Percentiles rank a stretch among this genome's conserved stretches.
Evolutionary conservation across 2,888 invertebrate genomes (phyloP).

Genomic region (Pyrrhosoma nymphula): DNA sequence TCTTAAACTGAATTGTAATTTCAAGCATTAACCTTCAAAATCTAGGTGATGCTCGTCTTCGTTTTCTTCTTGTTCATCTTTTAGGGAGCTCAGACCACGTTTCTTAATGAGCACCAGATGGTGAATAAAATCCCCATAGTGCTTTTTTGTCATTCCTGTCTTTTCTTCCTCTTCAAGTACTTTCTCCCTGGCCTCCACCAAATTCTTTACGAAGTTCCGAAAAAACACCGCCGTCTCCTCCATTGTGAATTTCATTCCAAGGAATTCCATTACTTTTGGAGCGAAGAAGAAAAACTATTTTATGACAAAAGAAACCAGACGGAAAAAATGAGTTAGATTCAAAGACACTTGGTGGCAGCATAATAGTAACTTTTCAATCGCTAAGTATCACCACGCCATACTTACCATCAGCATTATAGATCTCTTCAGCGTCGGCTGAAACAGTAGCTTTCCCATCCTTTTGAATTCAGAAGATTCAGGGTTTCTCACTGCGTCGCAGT

Average conservation of each 20-base stretch:
- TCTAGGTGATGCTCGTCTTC: not conserved
- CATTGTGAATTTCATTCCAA: slow-evolving; percentile 25
- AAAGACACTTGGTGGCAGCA: not conserved
- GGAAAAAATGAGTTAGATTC: not conserved
- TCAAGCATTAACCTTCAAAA: not conserved
- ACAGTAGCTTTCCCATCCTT: slow-evolving; percentile 70
- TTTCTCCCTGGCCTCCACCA: slow-evolving; percentile 24
- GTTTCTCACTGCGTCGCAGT: slow-evolving; percentile 70
- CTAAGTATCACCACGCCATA: not conserved
- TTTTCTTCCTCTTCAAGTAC: slow-evolving; percentile 28
- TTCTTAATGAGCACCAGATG: slow-evolving; percentile 41
- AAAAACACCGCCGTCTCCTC: slow-evolving; percentile 39
- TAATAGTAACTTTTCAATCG: not conserved
- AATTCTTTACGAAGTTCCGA: slow-evolving; percentile 24
- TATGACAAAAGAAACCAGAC: slow-evolving; percentile 51
- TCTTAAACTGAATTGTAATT: not conserved
- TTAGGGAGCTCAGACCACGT: not conserved
- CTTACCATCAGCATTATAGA: slow-evolving; percentile 9
- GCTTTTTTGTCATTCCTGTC: not conserved
- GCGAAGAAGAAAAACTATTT: slow-evolving; percentile 30
- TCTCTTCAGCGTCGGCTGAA: slow-evolving; percentile 68
- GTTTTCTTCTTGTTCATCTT: not conserved
- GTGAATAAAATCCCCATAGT: slow-evolving; percentile 43
- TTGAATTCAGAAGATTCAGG: slow-evolving; percentile 70
- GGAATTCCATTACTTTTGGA: slow-evolving; percentile 19